Evolutionary conservation across 1,140 invertebrate species (phyloP).

Genomic region (Mya arenaria): DNA sequence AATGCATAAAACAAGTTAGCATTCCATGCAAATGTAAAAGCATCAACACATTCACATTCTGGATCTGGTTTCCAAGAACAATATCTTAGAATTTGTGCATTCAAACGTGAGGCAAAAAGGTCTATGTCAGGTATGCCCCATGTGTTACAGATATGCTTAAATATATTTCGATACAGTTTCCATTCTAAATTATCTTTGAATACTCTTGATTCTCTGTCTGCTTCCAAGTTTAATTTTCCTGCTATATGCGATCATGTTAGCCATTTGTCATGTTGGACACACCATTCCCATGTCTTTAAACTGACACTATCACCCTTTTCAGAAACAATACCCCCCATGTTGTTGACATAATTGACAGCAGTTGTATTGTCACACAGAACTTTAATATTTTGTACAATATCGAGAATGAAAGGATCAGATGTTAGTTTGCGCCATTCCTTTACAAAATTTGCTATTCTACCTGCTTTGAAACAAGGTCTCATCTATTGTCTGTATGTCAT

Average conservation of each 20-base stretch:
- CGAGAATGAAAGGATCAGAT: conserved; percentile 22
- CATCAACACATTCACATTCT: conserved; percentile 51
- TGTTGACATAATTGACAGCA: conserved; percentile 42
- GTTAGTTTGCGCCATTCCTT: conserved; percentile 19
- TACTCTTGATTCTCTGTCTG: not conserved
- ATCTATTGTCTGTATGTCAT: not conserved
- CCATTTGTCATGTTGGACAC: conserved; percentile 1
- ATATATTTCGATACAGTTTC: not conserved
- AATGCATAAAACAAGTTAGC: conserved; percentile 46
- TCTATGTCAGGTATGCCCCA: conserved; percentile 27
- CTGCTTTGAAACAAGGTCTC: conserved; percentile 10
- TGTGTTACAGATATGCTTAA: not conserved
- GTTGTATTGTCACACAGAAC: conserved; percentile 39
- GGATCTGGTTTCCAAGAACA: conserved; percentile 54
- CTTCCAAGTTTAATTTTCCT: conserved; percentile 7
- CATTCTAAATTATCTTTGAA: conserved; percentile 3
- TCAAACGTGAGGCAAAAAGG: conserved; percentile 60
- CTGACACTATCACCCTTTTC: conserved; percentile 11
- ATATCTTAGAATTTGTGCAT: conserved; percentile 46
- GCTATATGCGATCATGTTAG: conserved; percentile 41
- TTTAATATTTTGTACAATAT: conserved; percentile 27
- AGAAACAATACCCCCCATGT: conserved; percentile 51
- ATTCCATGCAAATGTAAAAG: conserved; percentile 54
- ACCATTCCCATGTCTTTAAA: conserved; percentile 35
- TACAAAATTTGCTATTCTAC: conserved; percentile 14